phyloP scores from a whole-genome alignment of 2,113 vertebrate species.

The Brachyhypopomus gauderio region DNA sequence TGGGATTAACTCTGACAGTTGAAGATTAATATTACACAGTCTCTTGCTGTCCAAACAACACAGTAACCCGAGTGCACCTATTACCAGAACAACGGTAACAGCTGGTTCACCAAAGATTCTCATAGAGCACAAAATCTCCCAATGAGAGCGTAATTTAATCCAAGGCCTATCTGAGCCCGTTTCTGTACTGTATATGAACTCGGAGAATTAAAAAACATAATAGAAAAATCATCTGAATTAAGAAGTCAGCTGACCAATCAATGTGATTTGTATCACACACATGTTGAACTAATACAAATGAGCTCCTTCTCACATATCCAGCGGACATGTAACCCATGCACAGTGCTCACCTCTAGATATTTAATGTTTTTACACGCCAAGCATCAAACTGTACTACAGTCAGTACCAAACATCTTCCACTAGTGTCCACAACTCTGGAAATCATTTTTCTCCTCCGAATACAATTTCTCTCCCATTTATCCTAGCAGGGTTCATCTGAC shows the following conservation, averaged over 20 bases:
- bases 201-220: not conserved
- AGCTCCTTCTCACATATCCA: not conserved
- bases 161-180: not conserved
- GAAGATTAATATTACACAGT: not conserved
- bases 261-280: not conserved
- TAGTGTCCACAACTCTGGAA: slow-evolving; percentile 17
- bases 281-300: not conserved
- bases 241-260: not conserved
- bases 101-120: not conserved
- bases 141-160: not conserved
- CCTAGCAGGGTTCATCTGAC: slow-evolving; percentile 19
- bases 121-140: not conserved
- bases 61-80: not conserved
- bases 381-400: not conserved
- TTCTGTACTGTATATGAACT: no score
- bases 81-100: not conserved
- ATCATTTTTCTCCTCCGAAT: slow-evolving; percentile 7
- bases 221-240: no score
- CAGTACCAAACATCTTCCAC: no score
- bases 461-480: slow-evolving; percentile 13
- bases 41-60: not conserved
- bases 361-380: not conserved
- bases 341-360: not conserved
- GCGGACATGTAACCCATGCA: no score
- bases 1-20: no score